phyloP scores from a whole-genome alignment of 2,888 invertebrate species.

The Eugnorisma glareosa region DNA sequence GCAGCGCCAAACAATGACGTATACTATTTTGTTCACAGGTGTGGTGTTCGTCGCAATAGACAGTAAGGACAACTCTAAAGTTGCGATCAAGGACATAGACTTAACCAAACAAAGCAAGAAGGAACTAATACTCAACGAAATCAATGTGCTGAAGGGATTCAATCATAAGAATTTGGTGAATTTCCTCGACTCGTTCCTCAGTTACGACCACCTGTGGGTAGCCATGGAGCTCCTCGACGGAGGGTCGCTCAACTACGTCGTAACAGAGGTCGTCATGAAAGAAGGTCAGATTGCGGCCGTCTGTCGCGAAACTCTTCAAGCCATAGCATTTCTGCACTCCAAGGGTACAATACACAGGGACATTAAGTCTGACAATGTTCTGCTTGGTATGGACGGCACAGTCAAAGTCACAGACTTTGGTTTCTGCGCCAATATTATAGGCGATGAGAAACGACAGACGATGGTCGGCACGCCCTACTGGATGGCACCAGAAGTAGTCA shows the following conservation, averaged over 20 bases:
- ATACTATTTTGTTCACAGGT: conserved; percentile 86
- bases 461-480: conserved; percentile 99
- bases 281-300: conserved; percentile 99
- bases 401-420: conserved; percentile 99
- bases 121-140: conserved; percentile 98
- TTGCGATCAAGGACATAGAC: conserved; percentile 99
- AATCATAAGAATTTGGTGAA: conserved; percentile 98
- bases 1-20: conserved; percentile 34
- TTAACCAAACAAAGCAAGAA: conserved; percentile 98
- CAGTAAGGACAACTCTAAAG: conserved; percentile 92
- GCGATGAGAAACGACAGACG: conserved; percentile 98
- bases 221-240: conserved; percentile 98
- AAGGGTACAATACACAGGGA: conserved; percentile 98
- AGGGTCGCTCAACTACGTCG: conserved; percentile 98
- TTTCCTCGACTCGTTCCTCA: conserved; percentile 97
- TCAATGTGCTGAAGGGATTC: conserved; percentile 97
- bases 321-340: conserved; percentile 96
- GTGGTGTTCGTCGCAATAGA: conserved; percentile 97
- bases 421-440: conserved; percentile 98
- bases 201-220: conserved; percentile 98
- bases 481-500: conserved; percentile 99
- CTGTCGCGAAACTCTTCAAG: conserved; percentile 95
- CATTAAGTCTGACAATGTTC: conserved; percentile 99
- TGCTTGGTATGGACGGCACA: conserved; percentile 97
- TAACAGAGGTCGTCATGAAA: conserved; percentile 99